A percentile compares a stretch with the other conserved stretches of the same genome.
These are phyloP conservation scores for Scomber japonicus DNA, from an alignment of 2,113 vertebrate species.

Conservation along the genomic window DNA sequence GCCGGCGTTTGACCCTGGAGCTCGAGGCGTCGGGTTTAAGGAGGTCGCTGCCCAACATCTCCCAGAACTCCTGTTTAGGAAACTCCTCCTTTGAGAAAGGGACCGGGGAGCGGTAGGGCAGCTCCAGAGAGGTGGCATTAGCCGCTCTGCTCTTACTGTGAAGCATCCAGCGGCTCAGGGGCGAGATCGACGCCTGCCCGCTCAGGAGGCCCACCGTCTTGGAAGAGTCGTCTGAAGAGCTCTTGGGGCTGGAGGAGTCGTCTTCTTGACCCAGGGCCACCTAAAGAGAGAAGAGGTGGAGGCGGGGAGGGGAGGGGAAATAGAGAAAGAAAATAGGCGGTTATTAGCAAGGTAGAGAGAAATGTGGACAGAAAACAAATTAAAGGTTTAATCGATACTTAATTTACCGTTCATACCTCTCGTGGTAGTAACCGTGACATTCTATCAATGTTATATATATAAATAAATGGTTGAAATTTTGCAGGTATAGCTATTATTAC, in stretches of 20 bases:
- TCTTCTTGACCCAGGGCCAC: constrained; percentile 86
- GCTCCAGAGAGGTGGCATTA: constrained; percentile 87
- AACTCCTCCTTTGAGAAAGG: constrained; percentile 88
- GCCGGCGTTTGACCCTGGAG: constrained; percentile 86
- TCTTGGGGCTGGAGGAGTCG: constrained; percentile 73
- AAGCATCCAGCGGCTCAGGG: constrained; percentile 87
- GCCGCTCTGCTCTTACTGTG: constrained; percentile 83
- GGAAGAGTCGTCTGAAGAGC: constrained; percentile 76
- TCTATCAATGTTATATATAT: constrained; percentile 72
- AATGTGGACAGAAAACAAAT: constrained; percentile 71
- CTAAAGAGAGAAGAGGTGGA: constrained; percentile 59
- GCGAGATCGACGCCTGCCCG: constrained; percentile 81
- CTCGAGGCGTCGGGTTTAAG: constrained; percentile 81
- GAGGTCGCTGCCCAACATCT: constrained; percentile 86
- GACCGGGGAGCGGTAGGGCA: constrained; percentile 86
- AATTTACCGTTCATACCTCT: constrained; percentile 76
- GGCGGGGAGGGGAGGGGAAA: constrained; percentile 23
- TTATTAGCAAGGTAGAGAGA: constrained; percentile 66
- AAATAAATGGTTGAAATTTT: constrained; percentile 48
- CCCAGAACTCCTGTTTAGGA: constrained; percentile 90
- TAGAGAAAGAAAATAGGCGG: constrained; percentile 47
- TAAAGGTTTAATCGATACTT: constrained; percentile 78
- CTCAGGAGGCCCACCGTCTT: constrained; percentile 83
- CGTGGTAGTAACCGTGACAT: constrained; percentile 70
- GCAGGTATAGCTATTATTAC: constrained; percentile 64